A percentile compares a stretch with the other conserved stretches of the same genome.
Conservation (phyloP, 2,888 invertebrate species). For the Anthophora plumipes region DNA sequence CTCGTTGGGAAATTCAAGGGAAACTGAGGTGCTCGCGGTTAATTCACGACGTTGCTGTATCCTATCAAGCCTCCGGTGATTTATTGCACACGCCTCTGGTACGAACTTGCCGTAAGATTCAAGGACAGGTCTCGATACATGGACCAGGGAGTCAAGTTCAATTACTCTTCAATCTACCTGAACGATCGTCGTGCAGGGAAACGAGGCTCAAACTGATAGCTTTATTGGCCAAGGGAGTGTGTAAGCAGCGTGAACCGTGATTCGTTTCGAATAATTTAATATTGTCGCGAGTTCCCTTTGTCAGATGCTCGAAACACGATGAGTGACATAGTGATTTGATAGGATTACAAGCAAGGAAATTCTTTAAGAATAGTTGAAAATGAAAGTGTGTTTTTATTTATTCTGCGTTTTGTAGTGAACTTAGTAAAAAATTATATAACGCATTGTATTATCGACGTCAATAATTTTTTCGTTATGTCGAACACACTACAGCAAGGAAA, state of each 20-base stretch:
- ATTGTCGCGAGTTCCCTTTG: neutral
- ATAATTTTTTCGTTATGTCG: too few species aligned
- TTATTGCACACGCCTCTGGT: conserved; percentile 44
- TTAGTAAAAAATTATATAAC: too few species aligned
- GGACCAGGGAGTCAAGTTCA: conserved; percentile 45
- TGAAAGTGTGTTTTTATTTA: too few species aligned
- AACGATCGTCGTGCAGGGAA: conserved; percentile 15
- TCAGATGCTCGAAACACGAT: neutral
- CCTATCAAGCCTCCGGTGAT: conserved; percentile 40
- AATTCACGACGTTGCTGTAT: conserved; percentile 37
- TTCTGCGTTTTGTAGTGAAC: too few species aligned
- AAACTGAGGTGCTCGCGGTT: neutral
- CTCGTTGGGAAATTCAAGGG: neutral
- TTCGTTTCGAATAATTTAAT: conserved; percentile 33
- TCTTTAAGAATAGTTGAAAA: too few species aligned
- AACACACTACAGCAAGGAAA: too few species aligned
- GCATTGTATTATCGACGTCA: too few species aligned
- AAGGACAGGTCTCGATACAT: conserved; percentile 41
- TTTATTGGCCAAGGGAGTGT: conserved; percentile 28
- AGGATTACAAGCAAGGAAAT: too few species aligned
- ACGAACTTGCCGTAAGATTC: conserved; percentile 37
- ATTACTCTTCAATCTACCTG: conserved; percentile 46
- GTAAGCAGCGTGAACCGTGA: neutral
- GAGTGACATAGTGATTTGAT: neutral
- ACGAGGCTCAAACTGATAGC: conserved; percentile 1